Percentiles rank a stretch among this genome's conserved stretches.
These are phyloP conservation scores for Limnephilus rhombicus DNA, from an alignment of 2,888 invertebrate genomes.

Conservation along the genomic window DNA sequence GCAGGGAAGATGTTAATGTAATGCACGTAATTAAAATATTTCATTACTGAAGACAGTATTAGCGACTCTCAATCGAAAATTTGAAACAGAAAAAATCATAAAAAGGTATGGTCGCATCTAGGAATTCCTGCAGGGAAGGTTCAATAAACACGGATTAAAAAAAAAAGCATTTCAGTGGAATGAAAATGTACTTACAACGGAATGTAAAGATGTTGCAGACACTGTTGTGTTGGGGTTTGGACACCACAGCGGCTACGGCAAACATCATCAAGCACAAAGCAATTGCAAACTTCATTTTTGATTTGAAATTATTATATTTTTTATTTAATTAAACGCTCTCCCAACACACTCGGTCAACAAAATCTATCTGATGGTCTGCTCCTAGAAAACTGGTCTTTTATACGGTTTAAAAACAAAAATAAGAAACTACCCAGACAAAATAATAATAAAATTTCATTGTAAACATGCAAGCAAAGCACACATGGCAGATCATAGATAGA, in stretches of 20 bases:
- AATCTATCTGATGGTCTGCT: neutral
- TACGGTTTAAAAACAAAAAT: neutral
- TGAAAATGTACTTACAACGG: neutral
- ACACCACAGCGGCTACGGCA: neutral
- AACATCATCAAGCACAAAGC: neutral
- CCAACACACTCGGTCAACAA: neutral
- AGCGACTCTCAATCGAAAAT: too few species aligned
- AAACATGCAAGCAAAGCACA: neutral
- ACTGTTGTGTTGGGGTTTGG: neutral
- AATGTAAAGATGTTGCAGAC: neutral
- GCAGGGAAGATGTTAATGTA: too few species aligned
- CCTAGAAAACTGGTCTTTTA: neutral
- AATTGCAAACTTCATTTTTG: constrained; percentile 22
- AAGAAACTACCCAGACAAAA: neutral
- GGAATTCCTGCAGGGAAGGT: too few species aligned
- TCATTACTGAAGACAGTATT: too few species aligned
- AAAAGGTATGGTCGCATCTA: too few species aligned
- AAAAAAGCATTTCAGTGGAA: neutral
- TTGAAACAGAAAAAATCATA: too few species aligned
- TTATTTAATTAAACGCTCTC: neutral
- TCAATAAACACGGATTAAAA: too few species aligned
- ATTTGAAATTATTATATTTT: neutral
- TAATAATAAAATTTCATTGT: neutral
- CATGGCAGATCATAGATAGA: neutral
- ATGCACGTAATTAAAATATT: too few species aligned